Evolutionary conservation across 2,113 vertebrate species (phyloP).

Genomic region (Acrocephalus kingi): DNA sequence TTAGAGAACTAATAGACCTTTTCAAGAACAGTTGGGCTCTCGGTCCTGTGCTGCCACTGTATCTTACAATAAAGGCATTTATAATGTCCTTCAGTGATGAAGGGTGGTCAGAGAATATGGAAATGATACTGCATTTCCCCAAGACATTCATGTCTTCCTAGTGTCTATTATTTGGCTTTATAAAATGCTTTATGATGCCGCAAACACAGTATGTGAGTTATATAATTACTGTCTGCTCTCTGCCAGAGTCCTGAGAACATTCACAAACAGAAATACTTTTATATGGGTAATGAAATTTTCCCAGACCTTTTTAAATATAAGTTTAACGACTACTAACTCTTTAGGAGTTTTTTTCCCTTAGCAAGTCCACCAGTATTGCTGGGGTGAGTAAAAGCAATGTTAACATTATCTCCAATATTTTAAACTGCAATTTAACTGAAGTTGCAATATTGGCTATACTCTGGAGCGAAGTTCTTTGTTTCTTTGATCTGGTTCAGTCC

Average conservation of each 20-base stretch:
- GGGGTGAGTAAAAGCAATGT: background rate
- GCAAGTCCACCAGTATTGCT: background rate
- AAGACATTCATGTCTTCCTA: background rate
- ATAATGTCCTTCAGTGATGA: background rate
- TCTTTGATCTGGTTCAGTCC: background rate
- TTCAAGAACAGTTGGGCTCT: background rate
- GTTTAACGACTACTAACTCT: background rate
- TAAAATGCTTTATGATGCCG: conserved; percentile 1
- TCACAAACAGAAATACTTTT: background rate
- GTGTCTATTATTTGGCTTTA: background rate
- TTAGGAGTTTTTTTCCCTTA: background rate
- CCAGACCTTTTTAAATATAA: background rate
- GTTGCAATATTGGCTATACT: background rate
- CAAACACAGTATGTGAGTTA: background rate
- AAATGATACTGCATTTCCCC: background rate
- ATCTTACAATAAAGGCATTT: background rate
- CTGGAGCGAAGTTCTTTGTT: background rate
- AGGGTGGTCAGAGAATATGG: background rate
- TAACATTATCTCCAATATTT: background rate
- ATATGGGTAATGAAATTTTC: background rate
- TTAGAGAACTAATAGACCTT: background rate
- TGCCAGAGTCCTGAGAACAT: background rate
- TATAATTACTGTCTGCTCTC: background rate
- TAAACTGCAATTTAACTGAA: background rate
- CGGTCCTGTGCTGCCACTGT: background rate